These are phyloP conservation scores for Leuctra nigra DNA, from an alignment of 2,888 invertebrate species.

Conservation along the genomic window DNA sequence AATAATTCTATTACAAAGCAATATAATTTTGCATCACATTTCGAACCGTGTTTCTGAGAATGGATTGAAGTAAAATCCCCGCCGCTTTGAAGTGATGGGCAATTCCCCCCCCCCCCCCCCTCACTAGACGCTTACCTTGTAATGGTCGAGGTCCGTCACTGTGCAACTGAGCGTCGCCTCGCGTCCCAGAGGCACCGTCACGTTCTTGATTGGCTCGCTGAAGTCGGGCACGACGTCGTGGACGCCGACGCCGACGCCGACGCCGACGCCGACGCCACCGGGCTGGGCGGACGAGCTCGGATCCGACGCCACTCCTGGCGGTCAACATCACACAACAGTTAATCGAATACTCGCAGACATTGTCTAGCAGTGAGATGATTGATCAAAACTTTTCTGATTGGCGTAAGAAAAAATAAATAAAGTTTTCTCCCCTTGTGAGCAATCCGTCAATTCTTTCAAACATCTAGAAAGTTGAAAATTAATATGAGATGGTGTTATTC, in stretches of 20 bases:
- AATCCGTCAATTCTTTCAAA: too few species aligned
- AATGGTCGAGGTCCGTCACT: slow-evolving; percentile 63
- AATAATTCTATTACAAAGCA: too few species aligned
- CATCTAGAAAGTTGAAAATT: too few species aligned
- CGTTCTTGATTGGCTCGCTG: slow-evolving; percentile 61
- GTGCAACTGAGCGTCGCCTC: slow-evolving; percentile 68
- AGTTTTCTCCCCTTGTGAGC: too few species aligned
- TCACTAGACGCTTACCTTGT: slow-evolving; percentile 52
- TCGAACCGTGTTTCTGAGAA: too few species aligned
- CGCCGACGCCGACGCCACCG: not conserved
- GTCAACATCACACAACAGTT: too few species aligned
- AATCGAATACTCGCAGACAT: too few species aligned
- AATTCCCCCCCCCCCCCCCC: not conserved
- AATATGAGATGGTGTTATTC: too few species aligned
- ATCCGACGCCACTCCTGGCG: not conserved
- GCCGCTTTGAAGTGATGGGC: not conserved
- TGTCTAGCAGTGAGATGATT: too few species aligned
- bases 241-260: not conserved
- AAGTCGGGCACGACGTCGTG: slow-evolving; percentile 56
- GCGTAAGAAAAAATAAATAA: too few species aligned
- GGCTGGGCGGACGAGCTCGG: not conserved
- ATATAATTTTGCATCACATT: too few species aligned
- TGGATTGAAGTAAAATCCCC: too few species aligned
- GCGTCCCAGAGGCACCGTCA: slow-evolving; percentile 65
- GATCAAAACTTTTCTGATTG: slow-evolving; percentile 3